These are phyloP conservation scores for Asbolus verrucosus DNA, from an alignment of 1,140 invertebrate genomes.

Conservation along the genomic window DNA sequence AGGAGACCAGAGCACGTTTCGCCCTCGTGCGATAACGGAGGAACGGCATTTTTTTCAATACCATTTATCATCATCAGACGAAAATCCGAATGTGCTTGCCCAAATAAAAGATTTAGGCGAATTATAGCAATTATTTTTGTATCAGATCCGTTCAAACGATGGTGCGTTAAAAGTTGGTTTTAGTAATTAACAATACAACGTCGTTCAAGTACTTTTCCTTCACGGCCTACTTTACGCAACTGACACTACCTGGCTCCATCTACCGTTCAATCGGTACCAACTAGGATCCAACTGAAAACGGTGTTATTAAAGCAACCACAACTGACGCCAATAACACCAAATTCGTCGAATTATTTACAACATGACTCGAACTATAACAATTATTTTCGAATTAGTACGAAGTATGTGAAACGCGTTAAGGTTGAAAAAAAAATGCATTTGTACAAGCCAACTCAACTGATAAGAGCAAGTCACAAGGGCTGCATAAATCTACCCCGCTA, in stretches of 20 bases:
- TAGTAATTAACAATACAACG: slow-evolving; percentile 25
- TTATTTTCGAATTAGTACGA: slow-evolving; percentile 17
- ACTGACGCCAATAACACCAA: background rate
- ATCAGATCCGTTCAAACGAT: no score
- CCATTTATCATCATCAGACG: background rate
- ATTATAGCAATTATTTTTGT: no score
- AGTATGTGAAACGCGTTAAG: background rate
- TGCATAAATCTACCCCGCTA: slow-evolving; percentile 49
- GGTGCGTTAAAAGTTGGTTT: slow-evolving; percentile 8
- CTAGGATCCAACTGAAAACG: slow-evolving; percentile 4
- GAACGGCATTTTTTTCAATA: slow-evolving; percentile 2
- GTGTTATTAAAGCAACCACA: slow-evolving; percentile 19
- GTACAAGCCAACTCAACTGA: slow-evolving; percentile 39
- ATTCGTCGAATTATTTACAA: slow-evolving; percentile 24
- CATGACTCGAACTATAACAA: background rate
- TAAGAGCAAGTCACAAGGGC: slow-evolving; percentile 50
- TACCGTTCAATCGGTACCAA: slow-evolving; percentile 40
- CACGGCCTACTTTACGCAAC: slow-evolving; percentile 35
- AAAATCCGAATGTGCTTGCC: no score
- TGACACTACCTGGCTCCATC: slow-evolving; percentile 41
- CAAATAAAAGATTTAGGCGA: no score
- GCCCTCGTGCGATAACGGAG: slow-evolving; percentile 7
- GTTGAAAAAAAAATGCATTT: slow-evolving; percentile 40
- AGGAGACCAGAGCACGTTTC: slow-evolving; percentile 15
- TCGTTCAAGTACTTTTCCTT: slow-evolving; percentile 30